Evolutionary conservation across 2,113 vertebrate genomes (phyloP).

Genomic region (Etia nguti): DNA sequence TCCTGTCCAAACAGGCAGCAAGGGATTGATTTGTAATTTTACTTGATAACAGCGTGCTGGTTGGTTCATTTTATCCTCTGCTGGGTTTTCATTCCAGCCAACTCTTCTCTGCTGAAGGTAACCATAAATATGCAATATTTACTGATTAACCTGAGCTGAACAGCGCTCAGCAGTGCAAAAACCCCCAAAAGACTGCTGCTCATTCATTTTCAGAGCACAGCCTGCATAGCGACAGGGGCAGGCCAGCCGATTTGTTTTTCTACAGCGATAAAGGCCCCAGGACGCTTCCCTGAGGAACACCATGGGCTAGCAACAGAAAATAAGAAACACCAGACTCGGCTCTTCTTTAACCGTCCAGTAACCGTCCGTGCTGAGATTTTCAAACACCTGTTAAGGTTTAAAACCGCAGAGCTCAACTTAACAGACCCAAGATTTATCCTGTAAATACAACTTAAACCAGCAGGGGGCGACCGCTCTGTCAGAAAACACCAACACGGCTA

Average conservation of each 20-base stretch:
- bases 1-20: background rate
- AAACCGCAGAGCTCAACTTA: background rate
- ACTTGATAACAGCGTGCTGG: background rate
- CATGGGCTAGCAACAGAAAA: background rate
- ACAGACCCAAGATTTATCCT: background rate
- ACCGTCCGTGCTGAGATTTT: background rate
- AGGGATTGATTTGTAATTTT: background rate
- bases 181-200: background rate
- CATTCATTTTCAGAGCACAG: background rate
- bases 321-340: background rate
- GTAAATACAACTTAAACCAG: background rate
- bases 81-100: background rate
- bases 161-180: background rate
- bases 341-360: background rate
- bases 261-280: background rate
- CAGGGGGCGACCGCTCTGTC: background rate
- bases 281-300: background rate
- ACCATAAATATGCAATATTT: background rate
- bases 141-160: background rate
- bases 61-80: background rate
- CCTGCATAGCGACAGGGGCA: background rate
- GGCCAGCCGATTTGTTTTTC: background rate
- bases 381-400: background rate
- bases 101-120: background rate
- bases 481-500: background rate